phyloP scores from a whole-genome alignment of 2,797 vertebrate species.

The Arctocebus calabarensis region DNA sequence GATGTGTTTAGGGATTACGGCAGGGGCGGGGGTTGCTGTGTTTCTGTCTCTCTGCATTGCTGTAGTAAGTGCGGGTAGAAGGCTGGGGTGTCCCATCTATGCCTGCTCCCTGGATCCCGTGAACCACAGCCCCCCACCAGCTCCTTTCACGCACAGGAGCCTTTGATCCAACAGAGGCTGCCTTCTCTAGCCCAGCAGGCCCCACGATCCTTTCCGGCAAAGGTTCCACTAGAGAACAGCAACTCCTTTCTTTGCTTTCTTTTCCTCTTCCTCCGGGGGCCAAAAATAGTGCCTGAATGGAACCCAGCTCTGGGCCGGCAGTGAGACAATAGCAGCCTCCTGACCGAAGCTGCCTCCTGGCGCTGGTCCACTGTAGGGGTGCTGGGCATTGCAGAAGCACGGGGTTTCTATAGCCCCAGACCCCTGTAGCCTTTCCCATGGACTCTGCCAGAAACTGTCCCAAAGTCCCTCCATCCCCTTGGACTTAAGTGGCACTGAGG shows the following conservation, averaged over 20 bases:
- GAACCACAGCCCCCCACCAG: not conserved
- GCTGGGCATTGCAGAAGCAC: no score
- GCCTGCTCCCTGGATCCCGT: not conserved
- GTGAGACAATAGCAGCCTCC: slow-evolving; percentile 74
- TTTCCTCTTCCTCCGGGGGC: slow-evolving; percentile 80
- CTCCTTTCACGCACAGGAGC: not conserved
- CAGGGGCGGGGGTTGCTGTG: not conserved
- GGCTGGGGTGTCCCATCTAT: not conserved
- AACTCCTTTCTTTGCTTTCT: slow-evolving; percentile 82
- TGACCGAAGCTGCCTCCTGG: slow-evolving; percentile 57
- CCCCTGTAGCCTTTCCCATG: slow-evolving; percentile 61
- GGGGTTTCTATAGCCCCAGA: not conserved
- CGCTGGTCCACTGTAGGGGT: not conserved
- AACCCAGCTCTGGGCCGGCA: slow-evolving; percentile 14
- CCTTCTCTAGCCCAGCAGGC: slow-evolving; percentile 38
- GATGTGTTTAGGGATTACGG: not conserved
- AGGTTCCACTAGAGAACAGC: slow-evolving; percentile 71
- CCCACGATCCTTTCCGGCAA: slow-evolving; percentile 12
- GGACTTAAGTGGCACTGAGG: not conserved
- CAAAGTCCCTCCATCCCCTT: not conserved
- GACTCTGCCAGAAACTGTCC: not conserved
- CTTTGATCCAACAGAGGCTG: not conserved
- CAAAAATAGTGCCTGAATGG: slow-evolving; percentile 81
- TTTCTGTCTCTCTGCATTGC: not conserved
- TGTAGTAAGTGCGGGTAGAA: not conserved